Evolutionary conservation across 2,888 invertebrate species (phyloP).

Genomic region (Drosophila neotestacea): DNA sequence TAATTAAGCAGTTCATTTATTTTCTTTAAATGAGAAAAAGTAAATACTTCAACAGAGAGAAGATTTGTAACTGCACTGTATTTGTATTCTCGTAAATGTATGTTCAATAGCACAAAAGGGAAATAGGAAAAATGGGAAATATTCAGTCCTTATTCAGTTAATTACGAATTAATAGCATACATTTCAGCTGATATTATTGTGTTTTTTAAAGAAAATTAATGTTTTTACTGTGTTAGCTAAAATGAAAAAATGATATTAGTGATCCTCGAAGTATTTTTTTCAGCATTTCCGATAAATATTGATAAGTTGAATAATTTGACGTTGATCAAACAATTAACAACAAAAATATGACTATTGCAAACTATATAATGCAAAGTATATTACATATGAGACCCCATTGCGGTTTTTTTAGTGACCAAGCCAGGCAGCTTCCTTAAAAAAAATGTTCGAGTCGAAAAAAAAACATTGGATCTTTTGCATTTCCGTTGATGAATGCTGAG

Average conservation of each 20-base stretch:
- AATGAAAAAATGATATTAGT: too few species aligned
- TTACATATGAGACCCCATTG: too few species aligned
- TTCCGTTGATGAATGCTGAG: too few species aligned
- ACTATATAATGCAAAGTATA: too few species aligned
- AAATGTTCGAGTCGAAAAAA: too few species aligned
- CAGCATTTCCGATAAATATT: neutral
- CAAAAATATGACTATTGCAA: too few species aligned
- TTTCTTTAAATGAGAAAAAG: constrained; percentile 8
- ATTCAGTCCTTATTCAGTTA: neutral
- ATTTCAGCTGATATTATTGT: neutral
- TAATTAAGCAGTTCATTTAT: constrained; percentile 27
- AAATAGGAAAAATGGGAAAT: neutral
- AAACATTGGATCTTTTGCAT: too few species aligned
- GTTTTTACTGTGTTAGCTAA: neutral
- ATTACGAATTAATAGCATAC: neutral
- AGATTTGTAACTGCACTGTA: neutral
- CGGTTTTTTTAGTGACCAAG: too few species aligned
- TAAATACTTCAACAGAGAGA: constrained; percentile 1
- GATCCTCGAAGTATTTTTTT: neutral
- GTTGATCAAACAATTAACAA: neutral
- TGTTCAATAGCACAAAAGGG: neutral
- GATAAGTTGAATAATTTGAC: neutral
- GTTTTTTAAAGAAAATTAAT: neutral
- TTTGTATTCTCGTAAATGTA: neutral
- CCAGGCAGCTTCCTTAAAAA: too few species aligned